A percentile compares a stretch with the other conserved stretches of the same genome.
These are phyloP conservation scores for Apocrypta bakeri DNA, from an alignment of 1,140 invertebrate genomes.

Conservation along the genomic window DNA sequence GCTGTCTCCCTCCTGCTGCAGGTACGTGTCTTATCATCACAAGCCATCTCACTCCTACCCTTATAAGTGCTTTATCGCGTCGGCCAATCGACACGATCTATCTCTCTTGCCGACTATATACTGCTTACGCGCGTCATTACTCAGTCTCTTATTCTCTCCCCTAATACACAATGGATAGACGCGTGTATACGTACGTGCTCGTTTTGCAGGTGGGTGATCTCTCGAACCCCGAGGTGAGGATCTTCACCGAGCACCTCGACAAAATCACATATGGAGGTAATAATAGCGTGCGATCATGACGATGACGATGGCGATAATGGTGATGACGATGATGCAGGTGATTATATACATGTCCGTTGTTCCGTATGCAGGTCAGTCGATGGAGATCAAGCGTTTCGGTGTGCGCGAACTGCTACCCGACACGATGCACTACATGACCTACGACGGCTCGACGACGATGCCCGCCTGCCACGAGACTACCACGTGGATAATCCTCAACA, in stretches of 20 bases:
- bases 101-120: background rate
- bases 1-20: constrained; percentile 90
- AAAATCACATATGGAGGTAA: constrained; percentile 91
- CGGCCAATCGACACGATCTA: constrained; percentile 26
- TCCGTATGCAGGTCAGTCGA: constrained; percentile 80
- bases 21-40: constrained; percentile 77
- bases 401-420: constrained; percentile 90
- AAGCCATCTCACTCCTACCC: constrained; percentile 30
- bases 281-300: constrained; percentile 48
- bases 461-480: constrained; percentile 94
- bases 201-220: constrained; percentile 86
- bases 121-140: background rate
- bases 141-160: background rate
- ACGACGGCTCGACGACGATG: constrained; percentile 96
- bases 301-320: background rate
- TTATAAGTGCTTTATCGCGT: constrained; percentile 52
- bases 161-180: background rate
- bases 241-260: constrained; percentile 90
- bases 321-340: no score
- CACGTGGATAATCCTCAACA: constrained; percentile 97
- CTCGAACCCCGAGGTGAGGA: constrained; percentile 89
- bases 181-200: background rate
- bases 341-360: background rate
- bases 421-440: constrained; percentile 97
- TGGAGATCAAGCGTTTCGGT: constrained; percentile 86